Percentiles rank a stretch among this genome's conserved stretches.
These are phyloP conservation scores for Hoplias malabaricus DNA, from an alignment of 2,113 vertebrate species.

Conservation along the genomic window DNA sequence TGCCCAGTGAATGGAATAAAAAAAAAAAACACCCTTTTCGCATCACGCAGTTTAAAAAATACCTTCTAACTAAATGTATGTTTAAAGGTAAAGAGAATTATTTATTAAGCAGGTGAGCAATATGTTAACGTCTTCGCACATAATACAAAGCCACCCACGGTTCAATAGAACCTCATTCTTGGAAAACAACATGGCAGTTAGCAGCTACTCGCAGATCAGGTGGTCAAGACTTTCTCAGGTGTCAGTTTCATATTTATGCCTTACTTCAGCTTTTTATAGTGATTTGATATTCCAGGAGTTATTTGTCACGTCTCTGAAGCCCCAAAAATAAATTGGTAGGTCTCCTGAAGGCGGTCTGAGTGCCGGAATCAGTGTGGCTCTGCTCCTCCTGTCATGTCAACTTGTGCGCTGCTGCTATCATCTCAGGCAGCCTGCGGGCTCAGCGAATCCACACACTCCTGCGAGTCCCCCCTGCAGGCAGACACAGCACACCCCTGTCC, in stretches of 20 bases:
- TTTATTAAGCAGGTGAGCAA: neutral
- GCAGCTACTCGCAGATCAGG: conserved; percentile 54
- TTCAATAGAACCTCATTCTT: conserved; percentile 42
- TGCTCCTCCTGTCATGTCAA: conserved; percentile 72
- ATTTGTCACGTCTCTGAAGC: conserved; percentile 76
- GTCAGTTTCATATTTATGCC: conserved; percentile 74
- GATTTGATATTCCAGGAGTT: conserved; percentile 77
- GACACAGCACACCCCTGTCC: conserved; percentile 49
- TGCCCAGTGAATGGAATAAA: neutral
- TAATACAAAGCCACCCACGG: conserved; percentile 35
- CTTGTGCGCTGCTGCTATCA: conserved; percentile 56
- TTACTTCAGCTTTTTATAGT: conserved; percentile 77
- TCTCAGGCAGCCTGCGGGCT: conserved; percentile 51
- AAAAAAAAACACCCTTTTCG: too few relatives aligned
- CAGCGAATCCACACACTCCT: conserved; percentile 53
- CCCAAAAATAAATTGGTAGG: conserved; percentile 74
- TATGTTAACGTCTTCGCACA: neutral
- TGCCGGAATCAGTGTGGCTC: conserved; percentile 66
- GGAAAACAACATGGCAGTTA: conserved; percentile 58
- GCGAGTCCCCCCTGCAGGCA: conserved; percentile 55
- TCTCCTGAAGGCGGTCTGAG: conserved; percentile 67
- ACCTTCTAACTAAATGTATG: too few relatives aligned
- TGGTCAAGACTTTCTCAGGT: conserved; percentile 62
- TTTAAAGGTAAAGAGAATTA: too few relatives aligned
- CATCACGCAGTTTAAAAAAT: too few relatives aligned